Evolutionary conservation across 2,113 vertebrate genomes (phyloP), one percentile per base, ranked within the genome.

Genomic region (Oryzias curvinotus): DNA sequence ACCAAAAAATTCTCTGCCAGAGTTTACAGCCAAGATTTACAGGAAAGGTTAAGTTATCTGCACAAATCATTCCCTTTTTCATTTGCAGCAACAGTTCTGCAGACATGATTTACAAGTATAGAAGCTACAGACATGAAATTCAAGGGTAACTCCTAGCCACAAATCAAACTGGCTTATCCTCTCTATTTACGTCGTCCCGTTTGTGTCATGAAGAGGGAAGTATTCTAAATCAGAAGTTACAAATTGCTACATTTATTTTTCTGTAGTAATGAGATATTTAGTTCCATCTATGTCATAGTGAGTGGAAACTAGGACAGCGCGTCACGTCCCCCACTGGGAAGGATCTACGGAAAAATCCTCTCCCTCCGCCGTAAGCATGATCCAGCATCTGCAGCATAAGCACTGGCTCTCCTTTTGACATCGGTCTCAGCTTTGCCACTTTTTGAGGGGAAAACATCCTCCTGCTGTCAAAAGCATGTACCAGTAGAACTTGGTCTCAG

Each of bases 31-130:
- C 64, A 57, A 64, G 81, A 88, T 86, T 89, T 87, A 88, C 72
- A 71, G 51, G 65, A 49, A 52, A 50, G 80, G 80, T 82, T 83
- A 83, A 77, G 72, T 75, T 85, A 73, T 88, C 78, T 52, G 42
- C 82, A 83, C 85, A 85, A 88, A 89, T 88, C 85, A 87, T 78
- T 77, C 69, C 60, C 59, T 70, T 87, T 88, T 89, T 88, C 83
- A 90, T 88, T 87, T 86, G 83, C 77, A 79, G 74, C 79, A 87
- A 85, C 78, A 78, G 78, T 77, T 66, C 63, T 23, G 48, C 64
- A 62, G 65, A 73, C 71, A 75, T 82, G 83, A 89, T 90, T 88
- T 88, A 86, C 75, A 85, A 77, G 75, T 75, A 78, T 71, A 82
- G 82, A 75, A 58, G 75, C 62, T 46, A 71, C 57, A 69, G 61